phyloP scores from a whole-genome alignment of 2,797 vertebrate species.

The Enteromius thamalakanensis region DNA sequence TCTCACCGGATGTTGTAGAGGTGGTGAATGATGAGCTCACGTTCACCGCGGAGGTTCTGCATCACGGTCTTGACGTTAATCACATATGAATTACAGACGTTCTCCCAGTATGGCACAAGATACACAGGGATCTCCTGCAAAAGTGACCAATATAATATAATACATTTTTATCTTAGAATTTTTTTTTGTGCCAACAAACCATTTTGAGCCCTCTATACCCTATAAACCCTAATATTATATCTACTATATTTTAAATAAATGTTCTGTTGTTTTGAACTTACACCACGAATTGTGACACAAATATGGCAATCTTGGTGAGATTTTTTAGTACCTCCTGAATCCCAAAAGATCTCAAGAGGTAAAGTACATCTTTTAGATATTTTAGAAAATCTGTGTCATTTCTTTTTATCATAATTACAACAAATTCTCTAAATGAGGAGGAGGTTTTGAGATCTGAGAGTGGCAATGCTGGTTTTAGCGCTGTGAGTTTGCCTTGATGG shows the following conservation, averaged over 20 bases:
- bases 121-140: conserved; percentile 82
- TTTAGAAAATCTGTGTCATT: not conserved
- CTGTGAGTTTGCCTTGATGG: not conserved
- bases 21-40: conserved; percentile 71
- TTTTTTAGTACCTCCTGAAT: no score
- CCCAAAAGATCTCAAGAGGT: not conserved
- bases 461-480: not conserved
- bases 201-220: not conserved
- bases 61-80: conserved; percentile 80
- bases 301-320: not conserved
- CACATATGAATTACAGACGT: conserved; percentile 80
- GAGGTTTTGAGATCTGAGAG: not conserved
- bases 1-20: conserved; percentile 83
- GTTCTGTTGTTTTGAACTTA: not conserved
- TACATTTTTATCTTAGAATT: not conserved
- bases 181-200: not conserved
- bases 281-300: no score
- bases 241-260: not conserved
- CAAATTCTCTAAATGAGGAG: not conserved
- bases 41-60: conserved; percentile 80
- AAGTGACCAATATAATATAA: conserved; percentile 4
- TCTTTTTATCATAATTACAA: not conserved
- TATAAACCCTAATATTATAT: not conserved
- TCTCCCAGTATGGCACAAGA: conserved; percentile 84
- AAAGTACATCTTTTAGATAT: not conserved